Evolutionary conservation across 2,113 vertebrate species (phyloP).

Genomic region (Coturnix japonica): DNA sequence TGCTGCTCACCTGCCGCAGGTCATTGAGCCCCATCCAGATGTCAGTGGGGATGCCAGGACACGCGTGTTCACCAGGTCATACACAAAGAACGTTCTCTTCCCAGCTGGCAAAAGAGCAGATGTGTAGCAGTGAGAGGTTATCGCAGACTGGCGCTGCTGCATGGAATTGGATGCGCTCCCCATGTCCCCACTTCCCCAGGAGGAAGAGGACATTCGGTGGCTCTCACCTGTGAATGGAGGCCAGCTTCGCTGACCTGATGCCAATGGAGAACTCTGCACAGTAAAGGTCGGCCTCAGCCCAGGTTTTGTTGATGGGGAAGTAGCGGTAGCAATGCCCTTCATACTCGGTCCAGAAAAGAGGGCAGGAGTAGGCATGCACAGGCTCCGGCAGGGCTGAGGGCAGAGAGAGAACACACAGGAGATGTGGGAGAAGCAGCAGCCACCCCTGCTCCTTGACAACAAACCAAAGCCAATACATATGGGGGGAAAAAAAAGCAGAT

Average conservation of each 20-base stretch:
- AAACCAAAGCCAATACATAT: rapidly evolving
- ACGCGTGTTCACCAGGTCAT: conserved; percentile 85
- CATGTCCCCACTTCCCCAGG: background rate
- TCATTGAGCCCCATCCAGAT: conserved; percentile 84
- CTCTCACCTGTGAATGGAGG: conserved; percentile 83
- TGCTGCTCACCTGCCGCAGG: conserved; percentile 78
- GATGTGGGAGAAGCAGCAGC: background rate
- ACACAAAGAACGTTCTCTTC: conserved; percentile 87
- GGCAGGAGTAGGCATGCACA: conserved; percentile 73
- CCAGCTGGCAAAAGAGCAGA: conserved; percentile 71
- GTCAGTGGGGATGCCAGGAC: conserved; percentile 82
- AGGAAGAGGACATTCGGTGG: too few relatives aligned
- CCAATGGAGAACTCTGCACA: conserved; percentile 83
- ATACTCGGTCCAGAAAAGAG: conserved; percentile 86
- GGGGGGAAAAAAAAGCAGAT: background rate
- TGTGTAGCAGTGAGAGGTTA: rapidly evolving
- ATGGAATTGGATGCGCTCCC: background rate
- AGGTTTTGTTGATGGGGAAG: conserved; percentile 84
- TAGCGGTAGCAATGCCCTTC: conserved; percentile 83
- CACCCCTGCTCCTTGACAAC: background rate
- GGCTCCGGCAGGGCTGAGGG: conserved; percentile 74
- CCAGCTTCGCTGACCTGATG: conserved; percentile 82
- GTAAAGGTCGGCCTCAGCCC: conserved; percentile 82
- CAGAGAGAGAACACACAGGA: conserved; percentile 12
- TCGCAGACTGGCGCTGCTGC: rapidly evolving